Evolutionary conservation across 2,888 invertebrate species (phyloP).

Genomic region (Adineta ricciae): DNA sequence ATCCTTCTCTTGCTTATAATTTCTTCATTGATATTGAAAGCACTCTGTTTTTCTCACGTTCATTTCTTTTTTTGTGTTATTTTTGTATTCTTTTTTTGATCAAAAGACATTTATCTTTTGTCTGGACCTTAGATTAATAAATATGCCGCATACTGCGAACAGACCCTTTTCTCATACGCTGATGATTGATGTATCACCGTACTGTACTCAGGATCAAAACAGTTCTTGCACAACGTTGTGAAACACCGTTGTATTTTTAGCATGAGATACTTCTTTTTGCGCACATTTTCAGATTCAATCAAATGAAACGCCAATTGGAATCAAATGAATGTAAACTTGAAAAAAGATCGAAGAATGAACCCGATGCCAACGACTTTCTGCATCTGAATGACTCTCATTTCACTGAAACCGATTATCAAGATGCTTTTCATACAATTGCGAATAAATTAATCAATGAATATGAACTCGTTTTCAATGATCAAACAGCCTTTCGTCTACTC

Average conservation of each 20-base stretch:
- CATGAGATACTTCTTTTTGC: too few relatives aligned
- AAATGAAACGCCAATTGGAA: neutral
- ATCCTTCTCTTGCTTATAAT: neutral
- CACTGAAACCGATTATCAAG: neutral
- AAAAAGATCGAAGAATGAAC: neutral
- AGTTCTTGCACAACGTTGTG: too few relatives aligned
- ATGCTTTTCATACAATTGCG: neutral
- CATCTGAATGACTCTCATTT: neutral
- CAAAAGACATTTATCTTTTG: neutral
- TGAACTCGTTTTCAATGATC: neutral
- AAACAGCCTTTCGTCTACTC: neutral
- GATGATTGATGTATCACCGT: neutral
- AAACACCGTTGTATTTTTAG: too few relatives aligned
- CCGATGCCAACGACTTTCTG: neutral
- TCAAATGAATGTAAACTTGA: neutral
- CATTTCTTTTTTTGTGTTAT: slow-evolving; percentile 6
- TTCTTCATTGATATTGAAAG: neutral
- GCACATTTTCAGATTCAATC: neutral
- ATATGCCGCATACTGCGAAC: neutral
- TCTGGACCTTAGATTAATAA: neutral
- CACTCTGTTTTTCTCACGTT: neutral
- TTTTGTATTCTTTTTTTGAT: neutral
- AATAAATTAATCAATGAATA: neutral
- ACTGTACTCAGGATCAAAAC: too few relatives aligned
- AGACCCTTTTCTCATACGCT: too few relatives aligned